Evolutionary conservation across 1,140 invertebrate species (phyloP), one percentile per base, ranked within the genome.

Genomic region (Eufriesea mexicana): DNA sequence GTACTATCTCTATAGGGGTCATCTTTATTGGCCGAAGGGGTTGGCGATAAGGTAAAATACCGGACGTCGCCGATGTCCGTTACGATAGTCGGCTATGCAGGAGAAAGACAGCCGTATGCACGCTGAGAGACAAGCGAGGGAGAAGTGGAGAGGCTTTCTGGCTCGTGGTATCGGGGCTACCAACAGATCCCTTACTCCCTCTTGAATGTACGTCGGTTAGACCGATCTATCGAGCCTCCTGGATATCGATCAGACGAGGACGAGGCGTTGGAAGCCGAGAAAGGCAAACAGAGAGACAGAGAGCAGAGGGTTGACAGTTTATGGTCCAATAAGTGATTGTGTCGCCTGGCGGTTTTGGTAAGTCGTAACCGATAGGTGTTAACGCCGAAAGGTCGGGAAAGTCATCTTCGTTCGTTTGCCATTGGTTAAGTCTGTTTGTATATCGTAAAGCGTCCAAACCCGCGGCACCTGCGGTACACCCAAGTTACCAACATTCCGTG

Each of bases 1-100:
- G 70, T 71, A 77, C 85, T 89, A 91, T 91, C 90, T 92, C 89
- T 89, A 89, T 89, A 79, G 83, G 82, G 86, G 86, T 91, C 89
- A 89, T 91, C 89, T 91, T 93, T 92, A 93, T 90, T 92, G 90
- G 91, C 77, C 87, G 87, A 90, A 87, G 79, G 87, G 85, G 79
- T 89, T 87, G 84, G 77, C 84, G 89, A 92, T 92, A 92, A 92
- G 90, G 85, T 90, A 83, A 92, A 92, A 92, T 92, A 90, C 84
- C 86, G 85, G 82, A 86, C 84, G 75, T 86, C 71, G 79, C 84
- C 54, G 89, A 91, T 90, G 84, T 90, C 82, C 62, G 75, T 85
- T 84, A 73, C 84, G 86, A 91, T 91, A 90, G 86, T 81, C 71
- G 79, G 62, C 75, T 71, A 73, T 54, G 74, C 61, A 20, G 6